Evolutionary conservation across 64 coral and sea anemone genomes (phyloP), one percentile per base, ranked within the genome.

Genomic region (Orbicella faveolata): DNA sequence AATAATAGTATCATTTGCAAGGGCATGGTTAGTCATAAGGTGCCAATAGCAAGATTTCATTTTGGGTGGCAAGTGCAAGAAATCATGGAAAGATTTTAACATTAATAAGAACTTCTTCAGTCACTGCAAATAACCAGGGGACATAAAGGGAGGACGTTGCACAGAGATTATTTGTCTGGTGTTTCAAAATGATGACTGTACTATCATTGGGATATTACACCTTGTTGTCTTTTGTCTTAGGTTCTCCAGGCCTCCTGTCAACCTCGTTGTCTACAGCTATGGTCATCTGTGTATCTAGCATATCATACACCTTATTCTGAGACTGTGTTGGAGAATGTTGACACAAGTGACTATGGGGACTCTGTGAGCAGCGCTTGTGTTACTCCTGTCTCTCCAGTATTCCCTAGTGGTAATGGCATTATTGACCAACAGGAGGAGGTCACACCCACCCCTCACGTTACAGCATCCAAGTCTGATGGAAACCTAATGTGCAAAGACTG

Each of bases 241-340:
- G 90, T 98, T 90, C 78, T 98, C 61, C 75, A 94, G 73, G 93
- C 96, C 35, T 94, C 90, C 34, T 88, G 85, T 53, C 88, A 87
- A 11, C 86, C 90, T 53, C 96, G 88, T 5, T 93, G 90, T 59
- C 70, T 98, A 13, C 81, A 83, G 76, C 80, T 98, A 13, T 98
- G 96, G 96, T 88, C 90, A 67, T 70, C 96, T 19, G 87, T 98
- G 0, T 98, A 95, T 72, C 36, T 90, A 17, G 83, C 90, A 39
- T 88, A 78, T 67, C 90, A 90, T 14, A 87, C 83, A 30, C 88
- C 76, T 59, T 78, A 93, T 79, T 89, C 73, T 30, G 90, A 98
- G 48, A 25, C 84, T 6, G 8, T 77, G 2, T 30, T 80, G 59
- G 87, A 77, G 53, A 89, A 77, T 36, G 73, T 52, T 9, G 89